Evolutionary conservation across 2,113 vertebrate genomes (phyloP), one percentile per base, ranked within the genome.

Genomic region (Lucifuga dentata): DNA sequence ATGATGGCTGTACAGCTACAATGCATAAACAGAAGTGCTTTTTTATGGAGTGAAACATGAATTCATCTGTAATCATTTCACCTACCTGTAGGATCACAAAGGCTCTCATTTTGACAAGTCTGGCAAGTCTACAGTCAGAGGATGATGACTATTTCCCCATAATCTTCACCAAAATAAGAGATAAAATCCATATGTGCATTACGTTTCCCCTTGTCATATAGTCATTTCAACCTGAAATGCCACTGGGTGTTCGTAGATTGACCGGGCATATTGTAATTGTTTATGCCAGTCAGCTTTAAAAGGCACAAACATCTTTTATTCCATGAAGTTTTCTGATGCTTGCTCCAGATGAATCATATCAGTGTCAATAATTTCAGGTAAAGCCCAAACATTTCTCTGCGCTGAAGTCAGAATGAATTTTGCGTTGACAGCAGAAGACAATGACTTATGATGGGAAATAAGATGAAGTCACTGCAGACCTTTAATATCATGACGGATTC

Each of bases 81-180:
- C 58, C 68, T 76, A 87, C 83, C 83, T 89, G 85, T 86, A 61
- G 81, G 79, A 81, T 73, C 74, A 19, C 64, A 19, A 45, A 39
- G 44, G 15, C 10, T 59, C 5, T 29, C 12, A 11, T 12, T 40
- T 23, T n/a, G 52, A 36, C 10, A 9, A 17, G 1, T 20, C 10
- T 41, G 32, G 5, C 12, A 2, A 15, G 21, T 48, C 19, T 24
- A 52, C 33, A 19, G 26, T 23, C 17, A n/a, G 26, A 2, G 6
- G 53, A 45, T 20, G 11, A 23, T 24, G 11, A 1, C 23, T 51
- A 8, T 11, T 26, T 40, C 50, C 16, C 36, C 2, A 15, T 29
- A 3, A 29, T 29, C 26, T 29, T 29, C 26, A 23, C 48, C 12
- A 10, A 16, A 3, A 32, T 38, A 38, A 8, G 16, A 48, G 11